phyloP scores from a whole-genome alignment of 2,888 invertebrate genomes.

The Smittia sp. region DNA sequence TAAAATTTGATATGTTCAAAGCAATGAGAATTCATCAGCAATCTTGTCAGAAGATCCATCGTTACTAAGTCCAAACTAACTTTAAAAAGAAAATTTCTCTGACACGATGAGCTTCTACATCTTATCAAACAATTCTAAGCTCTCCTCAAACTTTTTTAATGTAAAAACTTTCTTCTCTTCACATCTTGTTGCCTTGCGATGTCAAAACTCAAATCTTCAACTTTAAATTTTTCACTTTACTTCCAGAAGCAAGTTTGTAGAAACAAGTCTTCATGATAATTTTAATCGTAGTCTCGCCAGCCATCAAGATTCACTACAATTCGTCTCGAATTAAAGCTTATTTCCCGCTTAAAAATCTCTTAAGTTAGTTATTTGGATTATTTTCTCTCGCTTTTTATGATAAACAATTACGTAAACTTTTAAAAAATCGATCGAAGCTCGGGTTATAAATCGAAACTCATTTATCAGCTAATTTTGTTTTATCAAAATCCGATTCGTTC shows the following conservation, averaged over 20 bases:
- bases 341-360: neutral
- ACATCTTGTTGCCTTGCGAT: neutral
- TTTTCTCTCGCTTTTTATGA: neutral
- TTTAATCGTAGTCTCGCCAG: no score
- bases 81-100: no score
- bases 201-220: neutral
- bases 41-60: no score
- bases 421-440: neutral
- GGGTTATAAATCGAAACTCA: slow-evolving; percentile 11
- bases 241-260: no score
- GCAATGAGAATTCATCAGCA: no score
- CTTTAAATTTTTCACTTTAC: no score
- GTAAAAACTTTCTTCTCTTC: neutral
- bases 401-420: neutral
- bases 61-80: no score
- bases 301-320: neutral
- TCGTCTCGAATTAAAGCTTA: slow-evolving; percentile 1
- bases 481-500: neutral
- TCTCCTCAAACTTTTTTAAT: neutral
- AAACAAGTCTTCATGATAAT: no score
- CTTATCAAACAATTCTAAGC: neutral
- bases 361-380: neutral
- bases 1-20: neutral
- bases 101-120: neutral
- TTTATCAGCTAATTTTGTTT: slow-evolving; percentile 5